phyloP scores from a whole-genome alignment of 2,113 vertebrate genomes.

The Esox niger region DNA sequence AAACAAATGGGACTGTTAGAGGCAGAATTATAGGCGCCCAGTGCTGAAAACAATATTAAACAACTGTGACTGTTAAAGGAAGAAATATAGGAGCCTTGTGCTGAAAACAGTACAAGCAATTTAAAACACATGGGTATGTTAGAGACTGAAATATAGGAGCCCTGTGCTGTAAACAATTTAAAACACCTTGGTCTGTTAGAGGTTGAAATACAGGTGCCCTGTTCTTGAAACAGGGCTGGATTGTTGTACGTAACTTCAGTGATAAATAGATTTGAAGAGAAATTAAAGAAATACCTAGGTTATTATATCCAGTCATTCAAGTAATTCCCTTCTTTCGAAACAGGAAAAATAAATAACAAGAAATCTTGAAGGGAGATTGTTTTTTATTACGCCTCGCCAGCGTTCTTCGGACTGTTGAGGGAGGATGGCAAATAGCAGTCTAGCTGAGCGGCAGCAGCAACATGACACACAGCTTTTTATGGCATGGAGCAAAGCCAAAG shows the following conservation, averaged over 20 bases:
- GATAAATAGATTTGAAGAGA: not conserved
- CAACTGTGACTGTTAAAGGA: too few relatives aligned
- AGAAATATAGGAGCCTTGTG: too few relatives aligned
- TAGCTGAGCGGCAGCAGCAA: not conserved
- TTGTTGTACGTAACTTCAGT: not conserved
- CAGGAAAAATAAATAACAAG: not conserved
- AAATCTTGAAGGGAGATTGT: not conserved
- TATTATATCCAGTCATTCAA: too few relatives aligned
- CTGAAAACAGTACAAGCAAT: not conserved
- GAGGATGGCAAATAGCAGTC: not conserved
- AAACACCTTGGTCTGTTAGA: too few relatives aligned
- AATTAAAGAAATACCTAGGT: too few relatives aligned
- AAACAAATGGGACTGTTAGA: too few relatives aligned
- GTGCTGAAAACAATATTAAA: not conserved
- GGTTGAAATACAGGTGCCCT: too few relatives aligned
- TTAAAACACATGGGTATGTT: too few relatives aligned
- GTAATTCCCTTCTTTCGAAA: too few relatives aligned
- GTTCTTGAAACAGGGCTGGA: not conserved
- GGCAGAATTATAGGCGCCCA: too few relatives aligned
- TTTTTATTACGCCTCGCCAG: not conserved
- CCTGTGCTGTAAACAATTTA: too few relatives aligned
- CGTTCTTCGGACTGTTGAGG: not conserved
- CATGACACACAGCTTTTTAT: not conserved
- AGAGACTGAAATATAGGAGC: too few relatives aligned
- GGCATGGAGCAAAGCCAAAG: conserved; percentile 17